Evolutionary conservation across 2,797 vertebrate species (phyloP), one percentile per base, ranked within the genome.

Genomic region (Microchirus variegatus): DNA sequence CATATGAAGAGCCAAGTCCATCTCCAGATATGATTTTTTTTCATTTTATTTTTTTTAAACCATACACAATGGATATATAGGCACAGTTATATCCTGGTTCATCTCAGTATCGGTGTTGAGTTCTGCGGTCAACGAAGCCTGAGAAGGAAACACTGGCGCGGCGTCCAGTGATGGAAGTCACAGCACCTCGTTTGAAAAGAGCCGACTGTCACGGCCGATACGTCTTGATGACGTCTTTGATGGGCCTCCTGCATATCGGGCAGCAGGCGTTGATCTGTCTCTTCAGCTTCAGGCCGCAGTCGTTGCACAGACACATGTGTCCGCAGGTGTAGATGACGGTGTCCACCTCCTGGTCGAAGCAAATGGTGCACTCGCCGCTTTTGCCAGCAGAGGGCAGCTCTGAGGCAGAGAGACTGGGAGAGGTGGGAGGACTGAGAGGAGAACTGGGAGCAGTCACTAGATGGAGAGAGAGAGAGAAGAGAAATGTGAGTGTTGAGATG

Each of bases 281-380:
- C 92, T 96, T 96, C 84, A 99, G 94, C 87, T 95, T 97, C 85
- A 96, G 93, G 69, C 98, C 98, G 0, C 98, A 99, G 91, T 95
- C 94, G 70, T 95, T 94, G 85, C 98, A 99, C 87, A 99, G 93
- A 85, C 98, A 99, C 98, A 99, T 98, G 93, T 99, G 97, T 90
- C 98, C 97, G 1, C 98, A 99, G 1, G 97, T 97, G 90, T 99
- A 99, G 92, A 99, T 98, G 77, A 99, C 97, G 0, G 97, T 97
- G 92, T 99, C 97, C 80, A 99, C 98, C 73, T 98, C 97, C 43
- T 95, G 95, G 82, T 99, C 98, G 22, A 99, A 99, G 90, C 98
- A 99, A 52, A 99, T 95, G 0, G 96, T 96, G 87, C 98, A 99
- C 75, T 99, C 98, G 57, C 96, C 94, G 0, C 92, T 96, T 89